Conservation (phyloP, 2,797 vertebrate genomes). For the Siniperca scherzeri region DNA sequence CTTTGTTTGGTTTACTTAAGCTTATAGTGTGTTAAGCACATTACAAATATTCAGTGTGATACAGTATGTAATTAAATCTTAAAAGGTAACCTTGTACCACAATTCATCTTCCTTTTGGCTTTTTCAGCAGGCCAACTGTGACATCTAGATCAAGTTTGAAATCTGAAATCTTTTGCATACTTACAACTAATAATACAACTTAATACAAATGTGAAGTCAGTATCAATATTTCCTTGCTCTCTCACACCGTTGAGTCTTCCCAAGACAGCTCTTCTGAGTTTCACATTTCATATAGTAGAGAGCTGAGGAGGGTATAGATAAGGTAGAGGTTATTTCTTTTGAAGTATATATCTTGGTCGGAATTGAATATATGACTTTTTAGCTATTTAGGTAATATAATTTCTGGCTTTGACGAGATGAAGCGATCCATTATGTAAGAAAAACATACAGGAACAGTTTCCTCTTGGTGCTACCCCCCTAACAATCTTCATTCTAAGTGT, state of each 20-base stretch:
- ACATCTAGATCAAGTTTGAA: background rate
- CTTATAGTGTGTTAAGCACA: background rate
- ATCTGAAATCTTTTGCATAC: background rate
- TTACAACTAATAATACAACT: background rate
- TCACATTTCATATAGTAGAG: background rate
- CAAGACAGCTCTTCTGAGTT: background rate
- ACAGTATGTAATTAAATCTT: background rate
- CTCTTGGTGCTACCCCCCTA: background rate
- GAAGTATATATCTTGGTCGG: background rate
- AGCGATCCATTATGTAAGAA: background rate
- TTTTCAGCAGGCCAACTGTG: background rate
- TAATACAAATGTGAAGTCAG: background rate
- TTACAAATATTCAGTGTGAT: background rate
- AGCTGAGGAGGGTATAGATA: background rate
- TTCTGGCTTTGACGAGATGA: background rate
- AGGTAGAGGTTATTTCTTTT: background rate
- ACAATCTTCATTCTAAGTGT: background rate
- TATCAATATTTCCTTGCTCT: background rate
- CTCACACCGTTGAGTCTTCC: background rate
- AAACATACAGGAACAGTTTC: background rate
- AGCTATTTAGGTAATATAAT: constrained; percentile 1
- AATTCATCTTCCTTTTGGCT: constrained; percentile 1
- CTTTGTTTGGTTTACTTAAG: background rate
- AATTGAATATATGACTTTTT: background rate
- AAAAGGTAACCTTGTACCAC: background rate